Conservation (phyloP, 2,888 invertebrate genomes). For the Troides helena region DNA sequence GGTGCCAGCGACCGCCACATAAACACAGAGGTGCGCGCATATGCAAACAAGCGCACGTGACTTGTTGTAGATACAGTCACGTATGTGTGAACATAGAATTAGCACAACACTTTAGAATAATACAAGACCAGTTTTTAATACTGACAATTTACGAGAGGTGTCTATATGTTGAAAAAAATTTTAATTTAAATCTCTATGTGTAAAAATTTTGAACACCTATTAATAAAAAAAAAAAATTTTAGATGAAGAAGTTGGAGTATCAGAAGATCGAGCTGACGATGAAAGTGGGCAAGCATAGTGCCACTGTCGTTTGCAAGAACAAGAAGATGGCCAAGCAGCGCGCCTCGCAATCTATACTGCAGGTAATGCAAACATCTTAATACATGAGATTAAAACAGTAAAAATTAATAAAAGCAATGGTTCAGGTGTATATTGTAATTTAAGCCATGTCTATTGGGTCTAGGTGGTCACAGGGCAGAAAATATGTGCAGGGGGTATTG, state of each 20-base stretch:
- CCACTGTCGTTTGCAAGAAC: slow-evolving; percentile 95
- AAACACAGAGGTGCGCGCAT: slow-evolving; percentile 84
- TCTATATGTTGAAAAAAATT: no score
- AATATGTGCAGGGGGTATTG: no score
- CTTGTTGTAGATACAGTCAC: background rate
- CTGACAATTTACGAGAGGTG: no score
- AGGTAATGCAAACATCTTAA: slow-evolving; percentile 68
- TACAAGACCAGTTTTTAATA: no score
- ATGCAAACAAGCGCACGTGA: background rate
- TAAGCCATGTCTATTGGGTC: no score
- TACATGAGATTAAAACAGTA: no score
- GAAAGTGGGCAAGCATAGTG: slow-evolving; percentile 95
- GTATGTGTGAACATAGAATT: background rate
- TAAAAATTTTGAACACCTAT: no score
- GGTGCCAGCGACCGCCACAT: slow-evolving; percentile 94
- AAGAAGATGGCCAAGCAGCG: slow-evolving; percentile 98
- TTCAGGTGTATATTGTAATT: no score
- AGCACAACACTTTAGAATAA: no score
- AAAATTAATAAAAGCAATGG: no score
- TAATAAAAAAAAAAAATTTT: slow-evolving; percentile 11
- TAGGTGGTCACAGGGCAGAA: no score
- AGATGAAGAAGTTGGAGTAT: slow-evolving; percentile 89
- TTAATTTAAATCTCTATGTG: no score
- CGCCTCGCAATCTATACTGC: slow-evolving; percentile 96
- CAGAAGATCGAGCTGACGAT: slow-evolving; percentile 97